phyloP scores from a whole-genome alignment of 92 coral and sea anemone species.

The Zoanthus sansibaricus region DNA sequence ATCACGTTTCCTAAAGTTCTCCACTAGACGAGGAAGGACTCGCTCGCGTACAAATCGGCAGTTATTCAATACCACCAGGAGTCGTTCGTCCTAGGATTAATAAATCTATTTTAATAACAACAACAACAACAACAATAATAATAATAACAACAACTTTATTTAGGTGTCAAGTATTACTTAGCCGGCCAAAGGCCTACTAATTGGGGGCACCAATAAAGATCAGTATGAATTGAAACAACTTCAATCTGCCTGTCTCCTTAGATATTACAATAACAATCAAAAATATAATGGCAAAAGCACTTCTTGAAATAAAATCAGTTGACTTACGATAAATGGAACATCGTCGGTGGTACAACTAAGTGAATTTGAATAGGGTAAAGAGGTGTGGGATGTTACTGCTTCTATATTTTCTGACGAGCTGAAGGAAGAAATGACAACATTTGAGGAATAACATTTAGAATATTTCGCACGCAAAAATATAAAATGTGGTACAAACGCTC shows the following conservation, averaged over 20 bases:
- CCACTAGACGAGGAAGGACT: constrained; percentile 91
- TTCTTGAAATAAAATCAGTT: background rate
- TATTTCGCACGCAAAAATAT: too few species aligned
- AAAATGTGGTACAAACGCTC: too few species aligned
- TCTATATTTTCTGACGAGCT: constrained; percentile 38
- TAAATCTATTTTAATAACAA: background rate
- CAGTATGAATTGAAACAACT: too few species aligned
- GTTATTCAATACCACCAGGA: constrained; percentile 92
- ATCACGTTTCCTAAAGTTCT: constrained; percentile 77
- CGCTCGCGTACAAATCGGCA: constrained; percentile 88
- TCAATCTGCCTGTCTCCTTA: too few species aligned
- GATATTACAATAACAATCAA: background rate
- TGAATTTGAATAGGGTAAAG: constrained; percentile 29
- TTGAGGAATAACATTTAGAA: too few species aligned
- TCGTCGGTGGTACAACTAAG: constrained; percentile 7
- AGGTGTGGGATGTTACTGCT: background rate
- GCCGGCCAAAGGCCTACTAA: too few species aligned
- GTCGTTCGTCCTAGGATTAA: constrained; percentile 88
- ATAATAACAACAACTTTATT: too few species aligned
- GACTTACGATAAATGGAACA: constrained; percentile 34
- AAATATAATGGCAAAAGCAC: background rate
- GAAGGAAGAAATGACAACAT: background rate
- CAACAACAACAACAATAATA: background rate
- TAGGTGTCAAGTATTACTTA: too few species aligned
- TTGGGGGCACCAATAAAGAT: too few species aligned